Base-by-base conservation (phyloP, 2,113 vertebrate genomes). In the Clarias magur region DNA sequence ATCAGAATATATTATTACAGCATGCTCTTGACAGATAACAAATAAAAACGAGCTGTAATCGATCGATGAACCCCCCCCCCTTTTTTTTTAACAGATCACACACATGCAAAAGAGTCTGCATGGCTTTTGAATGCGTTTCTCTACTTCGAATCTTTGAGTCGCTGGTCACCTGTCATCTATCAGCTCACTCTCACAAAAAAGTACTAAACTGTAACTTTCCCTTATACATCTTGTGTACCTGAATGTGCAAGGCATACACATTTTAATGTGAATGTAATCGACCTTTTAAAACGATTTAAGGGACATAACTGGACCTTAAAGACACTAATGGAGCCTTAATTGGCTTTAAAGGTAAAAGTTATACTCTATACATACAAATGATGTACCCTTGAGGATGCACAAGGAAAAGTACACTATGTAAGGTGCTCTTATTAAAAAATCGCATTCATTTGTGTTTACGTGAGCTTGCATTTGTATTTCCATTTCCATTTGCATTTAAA, bases 31-130 rank as follows among this genome's bases (percentile, higher is more conserved):
- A 57, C 25, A 57, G 76, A 80, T 17, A 30, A 80, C 21, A 57
- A n/a, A 79, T 80, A 34, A 21, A 79, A 80, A 60, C 34, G 78
- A 80, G 76, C 78, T 59, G 7, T 59, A 59, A 34, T 60, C 30
- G 56, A 59, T 79, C 6, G 11, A 34, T 59, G 13, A 59, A 48
- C 48, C 48, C 6, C n/a, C n/a, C n/a, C n/a, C n/a, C n/a, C n/a
- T n/a, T 48, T 48, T 48, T 48, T 48, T 30, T 30, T 19, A 56
- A 12, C 21, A 57, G 76, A 56, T 57, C 30, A 79, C 53, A 79
- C 38, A 72, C 10, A 72, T 72, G 68, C 23, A 8, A 56, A 42
- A 54, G 73, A 7, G 42, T 54, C 19, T 19, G 17, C 15, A 57
- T 27, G 13, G 48, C 25, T 56, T 2, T 27, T 78, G 12, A 16